Evolutionary conservation across 1,140 invertebrate species (phyloP).

Genomic region (Drosophila parvula): DNA sequence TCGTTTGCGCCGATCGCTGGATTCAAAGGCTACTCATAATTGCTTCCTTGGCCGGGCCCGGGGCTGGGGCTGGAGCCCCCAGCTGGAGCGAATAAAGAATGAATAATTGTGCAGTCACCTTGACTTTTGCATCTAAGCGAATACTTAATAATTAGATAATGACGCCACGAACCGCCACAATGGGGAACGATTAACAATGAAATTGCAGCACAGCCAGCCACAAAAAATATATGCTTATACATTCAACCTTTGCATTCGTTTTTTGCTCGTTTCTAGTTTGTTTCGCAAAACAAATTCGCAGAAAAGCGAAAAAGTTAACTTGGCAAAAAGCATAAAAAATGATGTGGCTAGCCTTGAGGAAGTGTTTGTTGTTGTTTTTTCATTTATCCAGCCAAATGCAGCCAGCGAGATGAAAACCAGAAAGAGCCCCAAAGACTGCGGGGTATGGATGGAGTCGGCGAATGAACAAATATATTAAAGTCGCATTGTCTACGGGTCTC

Average conservation of each 20-base stretch:
- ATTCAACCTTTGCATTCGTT: conserved; percentile 60
- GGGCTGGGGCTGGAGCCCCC: not conserved
- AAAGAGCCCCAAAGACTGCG: conserved; percentile 31
- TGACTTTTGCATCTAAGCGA: conserved; percentile 72
- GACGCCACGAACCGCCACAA: conserved; percentile 50
- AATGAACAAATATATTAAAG: conserved; percentile 3
- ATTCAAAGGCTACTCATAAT: conserved; percentile 29
- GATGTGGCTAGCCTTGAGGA: conserved; percentile 68
- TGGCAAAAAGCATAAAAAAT: conserved; percentile 43
- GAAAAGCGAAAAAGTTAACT: conserved; percentile 64
- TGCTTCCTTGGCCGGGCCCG: conserved; percentile 32
- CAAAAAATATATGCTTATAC: conserved; percentile 22
- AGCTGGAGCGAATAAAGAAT: conserved; percentile 42
- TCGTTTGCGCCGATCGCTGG: conserved; percentile 26
- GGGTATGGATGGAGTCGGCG: conserved; percentile 9
- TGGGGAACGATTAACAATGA: conserved; percentile 50
- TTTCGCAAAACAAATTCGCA: conserved; percentile 68
- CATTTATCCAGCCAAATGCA: conserved; percentile 51
- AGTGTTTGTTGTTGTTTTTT: conserved; percentile 24
- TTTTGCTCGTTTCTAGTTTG: conserved; percentile 52
- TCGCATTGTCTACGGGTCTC: conserved; percentile 14
- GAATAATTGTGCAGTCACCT: conserved; percentile 75
- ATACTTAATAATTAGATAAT: conserved; percentile 75
- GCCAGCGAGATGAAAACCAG: conserved; percentile 29
- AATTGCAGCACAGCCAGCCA: conserved; percentile 55